Evolutionary conservation across 1,140 invertebrate species (phyloP).

Genomic region (Drosophila varians): DNA sequence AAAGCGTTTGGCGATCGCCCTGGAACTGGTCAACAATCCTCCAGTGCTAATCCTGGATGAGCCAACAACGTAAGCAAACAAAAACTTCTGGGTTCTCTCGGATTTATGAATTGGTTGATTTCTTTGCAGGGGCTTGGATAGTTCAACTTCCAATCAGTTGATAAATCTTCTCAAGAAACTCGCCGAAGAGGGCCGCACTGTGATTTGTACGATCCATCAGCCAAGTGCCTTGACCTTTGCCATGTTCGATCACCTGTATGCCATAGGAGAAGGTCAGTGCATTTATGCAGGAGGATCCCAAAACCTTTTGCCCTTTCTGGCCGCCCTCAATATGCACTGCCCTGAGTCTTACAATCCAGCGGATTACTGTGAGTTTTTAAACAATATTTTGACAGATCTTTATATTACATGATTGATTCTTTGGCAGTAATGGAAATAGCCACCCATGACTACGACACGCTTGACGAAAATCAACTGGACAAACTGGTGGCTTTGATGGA

Average conservation of each 20-base stretch:
- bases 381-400: background rate
- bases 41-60: slow-evolving; percentile 96
- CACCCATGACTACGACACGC: slow-evolving; percentile 89
- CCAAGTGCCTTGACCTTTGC: slow-evolving; percentile 93
- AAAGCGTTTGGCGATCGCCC: slow-evolving; percentile 93
- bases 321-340: slow-evolving; percentile 89
- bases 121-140: slow-evolving; percentile 95
- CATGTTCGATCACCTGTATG: slow-evolving; percentile 95
- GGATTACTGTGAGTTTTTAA: slow-evolving; percentile 90
- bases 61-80: slow-evolving; percentile 91
- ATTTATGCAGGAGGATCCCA: slow-evolving; percentile 91
- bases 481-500: slow-evolving; percentile 86
- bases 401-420: background rate
- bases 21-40: slow-evolving; percentile 94
- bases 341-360: slow-evolving; percentile 95
- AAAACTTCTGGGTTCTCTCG: background rate
- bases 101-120: too few species aligned
- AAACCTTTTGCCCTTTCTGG: slow-evolving; percentile 91
- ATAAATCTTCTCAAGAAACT: slow-evolving; percentile 91
- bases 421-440: slow-evolving; percentile 93
- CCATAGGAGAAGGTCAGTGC: slow-evolving; percentile 91
- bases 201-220: slow-evolving; percentile 97
- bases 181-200: slow-evolving; percentile 93
- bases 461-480: slow-evolving; percentile 81
- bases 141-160: slow-evolving; percentile 94